Conservation (phyloP, 2,797 vertebrate species). For the Spondyliosoma cantharus region DNA sequence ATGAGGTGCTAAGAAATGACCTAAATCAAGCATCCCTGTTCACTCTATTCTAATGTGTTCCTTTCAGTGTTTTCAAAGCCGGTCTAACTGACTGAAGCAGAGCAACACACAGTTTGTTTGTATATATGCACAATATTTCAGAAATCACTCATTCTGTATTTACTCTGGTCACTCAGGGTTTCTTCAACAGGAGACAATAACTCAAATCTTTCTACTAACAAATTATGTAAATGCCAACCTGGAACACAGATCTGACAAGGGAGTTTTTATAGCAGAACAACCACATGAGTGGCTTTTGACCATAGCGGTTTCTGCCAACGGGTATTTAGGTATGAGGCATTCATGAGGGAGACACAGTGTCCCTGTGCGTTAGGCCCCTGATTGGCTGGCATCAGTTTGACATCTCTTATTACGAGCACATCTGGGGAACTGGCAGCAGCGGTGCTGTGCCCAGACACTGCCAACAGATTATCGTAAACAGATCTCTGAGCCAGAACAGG, state of each 20-base stretch:
- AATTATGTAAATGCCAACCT: not conserved
- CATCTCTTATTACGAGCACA: constrained; percentile 62
- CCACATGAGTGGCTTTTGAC: constrained; percentile 15
- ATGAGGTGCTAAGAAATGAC: too few species aligned
- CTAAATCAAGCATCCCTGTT: too few species aligned
- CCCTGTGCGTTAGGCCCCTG: constrained; percentile 37
- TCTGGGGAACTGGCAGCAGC: constrained; percentile 56
- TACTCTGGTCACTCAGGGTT: not conserved
- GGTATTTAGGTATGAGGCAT: constrained; percentile 27
- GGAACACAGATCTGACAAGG: constrained; percentile 14
- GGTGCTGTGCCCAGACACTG: constrained; percentile 2
- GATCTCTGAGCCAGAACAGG: constrained; percentile 46
- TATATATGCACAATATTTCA: too few species aligned
- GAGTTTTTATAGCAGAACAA: constrained; percentile 5
- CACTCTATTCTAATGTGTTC: not conserved
- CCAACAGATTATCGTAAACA: constrained; percentile 55
- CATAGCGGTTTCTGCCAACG: constrained; percentile 8
- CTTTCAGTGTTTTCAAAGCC: not conserved
- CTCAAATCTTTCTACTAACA: constrained; percentile 2
- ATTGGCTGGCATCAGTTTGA: constrained; percentile 56
- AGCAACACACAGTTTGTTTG: not conserved
- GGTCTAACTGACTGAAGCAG: not conserved
- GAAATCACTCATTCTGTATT: not conserved
- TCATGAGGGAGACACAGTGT: constrained; percentile 37
- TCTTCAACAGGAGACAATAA: not conserved